Conservation (phyloP, 2,888 invertebrate genomes). For the Phragmatobia fuliginosa region DNA sequence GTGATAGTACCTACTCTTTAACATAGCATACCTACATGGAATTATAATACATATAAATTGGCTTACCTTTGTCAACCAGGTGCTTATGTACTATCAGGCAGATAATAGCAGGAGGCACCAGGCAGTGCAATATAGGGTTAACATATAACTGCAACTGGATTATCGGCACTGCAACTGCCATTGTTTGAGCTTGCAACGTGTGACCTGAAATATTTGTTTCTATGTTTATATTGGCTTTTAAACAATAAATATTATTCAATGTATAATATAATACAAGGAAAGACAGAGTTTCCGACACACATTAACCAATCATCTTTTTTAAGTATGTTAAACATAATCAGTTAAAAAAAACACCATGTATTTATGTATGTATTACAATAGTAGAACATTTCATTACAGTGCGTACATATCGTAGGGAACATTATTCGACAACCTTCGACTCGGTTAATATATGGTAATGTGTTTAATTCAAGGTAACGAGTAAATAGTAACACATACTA, state of each 20-base stretch:
- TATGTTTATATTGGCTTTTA: not conserved
- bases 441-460: not conserved
- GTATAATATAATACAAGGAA: too few species aligned
- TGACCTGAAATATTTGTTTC: constrained; percentile 81
- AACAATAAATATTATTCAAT: not conserved
- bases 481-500: too few species aligned
- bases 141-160: constrained; percentile 91
- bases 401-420: not conserved
- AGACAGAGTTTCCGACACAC: too few species aligned
- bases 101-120: constrained; percentile 89
- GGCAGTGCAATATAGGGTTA: constrained; percentile 91
- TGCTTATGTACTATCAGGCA: constrained; percentile 55
- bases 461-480: not conserved
- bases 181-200: constrained; percentile 88
- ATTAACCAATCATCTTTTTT: too few species aligned
- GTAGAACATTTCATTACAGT: not conserved
- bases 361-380: too few species aligned
- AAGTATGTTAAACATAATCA: too few species aligned
- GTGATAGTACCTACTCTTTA: not conserved
- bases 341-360: too few species aligned
- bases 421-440: not conserved
- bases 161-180: constrained; percentile 90
- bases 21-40: too few species aligned
- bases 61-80: constrained; percentile 54
- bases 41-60: too few species aligned